Evolutionary conservation across 2,797 vertebrate genomes (phyloP), one percentile per base, ranked within the genome.

Genomic region (Tokudaia tokunoshimensis): DNA sequence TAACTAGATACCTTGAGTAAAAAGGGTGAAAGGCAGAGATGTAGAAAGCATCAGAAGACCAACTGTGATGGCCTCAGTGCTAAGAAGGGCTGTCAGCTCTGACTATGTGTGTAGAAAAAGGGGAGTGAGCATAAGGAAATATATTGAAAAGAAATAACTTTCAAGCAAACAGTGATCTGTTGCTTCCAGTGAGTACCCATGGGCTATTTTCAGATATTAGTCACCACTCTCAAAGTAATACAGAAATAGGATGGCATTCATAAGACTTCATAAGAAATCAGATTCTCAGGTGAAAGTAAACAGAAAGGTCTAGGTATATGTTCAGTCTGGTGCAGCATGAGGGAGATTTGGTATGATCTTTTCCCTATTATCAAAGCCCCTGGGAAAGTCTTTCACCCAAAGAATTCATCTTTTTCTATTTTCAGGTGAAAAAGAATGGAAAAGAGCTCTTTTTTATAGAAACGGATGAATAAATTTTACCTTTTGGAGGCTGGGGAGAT

Each of bases 1-100:
- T 86, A 96, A 79, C 85, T 29, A 41, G 65, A 83, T 85, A 72
- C 70, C 80, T 79, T 63, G 81, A 79, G n/a, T 76, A 44, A 10
- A 47, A 92, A 63, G 26, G n/a, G 29, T 37, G 52, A 89, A 92
- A 86, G 70, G 20, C 5, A 61, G 92, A 82, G 55, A 29, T 19
- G 37, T 2, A 34, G 84, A 91, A 47, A 72, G 41, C 57, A 61
- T 5, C 63, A 78, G 15, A 63, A 31, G 82, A 24, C 41, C 79
- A 57, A 65, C 65, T 61, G 17, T 44, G 50, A 61, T 63, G 72
- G 59, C 34, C 44, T 61, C 11, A 13, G 55, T 55, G 47, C 41
- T 88, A 14, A 34, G 87, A 91, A 82, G 70, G 47, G 24, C 34
- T 31, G 34, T n/a, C 44, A 50, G 31, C 85, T 94, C 44, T 88